Base-by-base conservation (phyloP, 2,113 vertebrate species). In the Cyphomyrus plagiostoma region DNA sequence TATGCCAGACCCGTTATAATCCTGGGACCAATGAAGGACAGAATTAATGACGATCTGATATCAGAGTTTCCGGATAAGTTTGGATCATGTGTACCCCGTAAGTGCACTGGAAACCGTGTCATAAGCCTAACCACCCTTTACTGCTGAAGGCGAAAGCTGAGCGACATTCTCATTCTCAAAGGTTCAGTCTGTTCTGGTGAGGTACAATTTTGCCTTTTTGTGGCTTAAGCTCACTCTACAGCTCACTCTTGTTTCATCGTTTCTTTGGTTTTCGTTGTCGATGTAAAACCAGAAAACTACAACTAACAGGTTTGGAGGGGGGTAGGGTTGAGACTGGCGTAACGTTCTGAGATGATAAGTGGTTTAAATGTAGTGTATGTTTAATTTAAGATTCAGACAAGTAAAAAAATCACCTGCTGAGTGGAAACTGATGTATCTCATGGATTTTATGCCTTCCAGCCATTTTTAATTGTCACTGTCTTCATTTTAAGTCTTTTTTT, bases 61-160 rank as follows among this genome's bases (percentile, higher is more conserved):
- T 99, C 97, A 2, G 98, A 99, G 93, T 99, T 98, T 91, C 98
- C 98, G 42, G 98, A 99, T 92, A 99, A 99, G 93, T 99, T 99
- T 95, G 98, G 98, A 52, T 99, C 98, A 0, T 99, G 98, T 90
- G 98, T 99, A 77, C 98, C 98, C 94, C 98, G 98, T 99, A 95
- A 98, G 98, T 98, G 93, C 50, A 3, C 2, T 42, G 45, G 39
- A 56, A 39, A 15, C 85, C 9, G 26, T 9, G 30, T 53, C 50
- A 53, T 53, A 17, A 87, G n/a, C 26, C 35, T 39, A 1, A 23
- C 0, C n/a, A 52, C 13, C 21, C 23, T 30, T 53, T 15, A 52
- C 48, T 10, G 45, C 17, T 3, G 46, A 48, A 85, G 30, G 50
- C 21, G n/a, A 19, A 87, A 84, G 21, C 46, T 46, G 23, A 6